Conservation (phyloP, 2,113 vertebrate genomes). For the Salvator merianae region DNA sequence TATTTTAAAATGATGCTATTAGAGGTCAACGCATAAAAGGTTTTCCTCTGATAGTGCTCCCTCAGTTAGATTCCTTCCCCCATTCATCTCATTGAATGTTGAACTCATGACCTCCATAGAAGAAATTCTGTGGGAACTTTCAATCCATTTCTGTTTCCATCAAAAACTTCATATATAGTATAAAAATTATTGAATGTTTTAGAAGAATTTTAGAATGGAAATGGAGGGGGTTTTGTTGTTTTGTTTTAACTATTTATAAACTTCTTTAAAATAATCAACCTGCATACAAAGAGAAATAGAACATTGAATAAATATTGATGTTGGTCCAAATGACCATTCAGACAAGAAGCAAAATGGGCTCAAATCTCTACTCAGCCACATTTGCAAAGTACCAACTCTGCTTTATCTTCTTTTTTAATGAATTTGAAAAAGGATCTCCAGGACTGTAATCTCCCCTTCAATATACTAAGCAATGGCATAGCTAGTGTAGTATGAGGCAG, state of each 20-base stretch:
- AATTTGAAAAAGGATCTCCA: neutral
- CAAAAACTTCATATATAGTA: neutral
- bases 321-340: neutral
- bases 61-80: neutral
- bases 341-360: neutral
- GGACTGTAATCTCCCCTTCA: too few species aligned
- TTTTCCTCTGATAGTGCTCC: conserved; percentile 1
- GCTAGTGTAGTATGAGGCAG: too few species aligned
- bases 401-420: neutral
- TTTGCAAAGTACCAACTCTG: neutral
- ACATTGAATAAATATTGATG: too few species aligned
- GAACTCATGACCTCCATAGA: neutral
- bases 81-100: neutral
- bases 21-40: conserved; percentile 37
- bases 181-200: neutral
- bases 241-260: neutral
- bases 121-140: neutral
- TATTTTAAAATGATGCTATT: conserved; percentile 34
- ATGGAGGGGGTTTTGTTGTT: neutral
- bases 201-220: neutral
- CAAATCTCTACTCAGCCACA: neutral
- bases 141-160: neutral
- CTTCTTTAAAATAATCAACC: neutral
- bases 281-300: neutral
- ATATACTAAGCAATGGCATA: too few species aligned